Conservation (phyloP, 2,113 vertebrate species). For the Colius striatus region DNA sequence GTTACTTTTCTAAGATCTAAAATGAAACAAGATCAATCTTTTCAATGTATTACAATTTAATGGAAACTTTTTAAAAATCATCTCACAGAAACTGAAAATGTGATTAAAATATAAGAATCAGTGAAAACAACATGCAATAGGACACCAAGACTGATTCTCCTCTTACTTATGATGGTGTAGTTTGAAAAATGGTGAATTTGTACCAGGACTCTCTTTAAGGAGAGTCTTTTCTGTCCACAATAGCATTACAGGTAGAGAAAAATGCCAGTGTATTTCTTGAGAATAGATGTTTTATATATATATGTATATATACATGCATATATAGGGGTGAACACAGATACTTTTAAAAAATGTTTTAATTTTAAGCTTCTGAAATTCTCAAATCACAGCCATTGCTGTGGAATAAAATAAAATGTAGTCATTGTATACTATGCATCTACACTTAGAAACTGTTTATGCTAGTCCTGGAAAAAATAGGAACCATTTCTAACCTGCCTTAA, state of each 20-base stretch:
- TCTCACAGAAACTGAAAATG: constrained; percentile 5
- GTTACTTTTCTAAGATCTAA: not conserved
- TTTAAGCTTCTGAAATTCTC: not conserved
- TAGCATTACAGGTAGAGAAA: not conserved
- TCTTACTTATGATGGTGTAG: not conserved
- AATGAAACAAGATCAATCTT: not conserved
- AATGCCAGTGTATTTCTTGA: not conserved
- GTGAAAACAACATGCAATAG: not conserved
- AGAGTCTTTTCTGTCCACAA: not conserved
- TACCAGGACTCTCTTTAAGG: not conserved
- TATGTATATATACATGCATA: not conserved
- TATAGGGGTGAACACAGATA: too few relatives aligned
- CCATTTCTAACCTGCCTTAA: not conserved
- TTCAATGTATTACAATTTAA: not conserved
- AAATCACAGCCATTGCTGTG: not conserved
- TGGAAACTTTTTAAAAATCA: not conserved
- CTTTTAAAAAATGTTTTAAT: not conserved
- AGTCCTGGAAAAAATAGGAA: not conserved
- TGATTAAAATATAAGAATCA: constrained; percentile 31
- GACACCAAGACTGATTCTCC: not conserved
- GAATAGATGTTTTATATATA: not conserved
- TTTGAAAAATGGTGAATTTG: not conserved
- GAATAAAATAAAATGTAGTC: not conserved
- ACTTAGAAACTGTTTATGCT: not conserved
- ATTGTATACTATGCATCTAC: not conserved